A percentile compares a stretch with the other conserved stretches of the same genome.
phyloP scores from a whole-genome alignment of 2,113 vertebrate genomes.

The Sprattus sprattus region DNA sequence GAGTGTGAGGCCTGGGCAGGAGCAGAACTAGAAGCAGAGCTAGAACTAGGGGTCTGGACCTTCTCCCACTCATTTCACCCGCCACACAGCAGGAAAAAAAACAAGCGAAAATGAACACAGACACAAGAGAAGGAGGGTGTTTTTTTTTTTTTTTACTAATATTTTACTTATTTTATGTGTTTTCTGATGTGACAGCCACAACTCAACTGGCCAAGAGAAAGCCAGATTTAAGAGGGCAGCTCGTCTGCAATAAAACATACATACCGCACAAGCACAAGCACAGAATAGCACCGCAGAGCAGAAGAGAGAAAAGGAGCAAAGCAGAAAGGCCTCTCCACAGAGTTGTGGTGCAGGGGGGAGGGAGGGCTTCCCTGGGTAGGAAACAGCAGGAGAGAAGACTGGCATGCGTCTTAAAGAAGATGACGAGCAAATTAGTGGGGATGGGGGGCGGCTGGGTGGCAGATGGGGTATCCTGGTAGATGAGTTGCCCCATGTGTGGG shows the following conservation, averaged over 20 bases:
- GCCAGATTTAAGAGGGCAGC: slow-evolving; percentile 56
- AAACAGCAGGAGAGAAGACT: background rate
- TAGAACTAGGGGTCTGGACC: background rate
- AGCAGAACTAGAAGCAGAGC: background rate
- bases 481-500: background rate
- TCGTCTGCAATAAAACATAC: slow-evolving; percentile 61
- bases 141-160: background rate
- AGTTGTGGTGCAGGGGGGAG: background rate
- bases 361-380: background rate
- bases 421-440: background rate
- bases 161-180: slow-evolving; percentile 4
- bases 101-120: slow-evolving; percentile 40
- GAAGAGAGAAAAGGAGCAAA: slow-evolving; percentile 19
- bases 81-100: slow-evolving; percentile 29
- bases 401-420: background rate
- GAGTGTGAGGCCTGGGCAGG: background rate
- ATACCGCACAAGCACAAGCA: background rate
- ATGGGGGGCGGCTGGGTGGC: no score
- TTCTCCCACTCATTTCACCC: background rate
- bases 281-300: background rate
- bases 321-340: slow-evolving; percentile 49
- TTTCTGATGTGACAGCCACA: slow-evolving; percentile 16
- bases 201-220: slow-evolving; percentile 52
- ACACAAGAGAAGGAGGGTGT: background rate
- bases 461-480: background rate